These are phyloP conservation scores for Chiloscyllium punctatum DNA, from an alignment of 2,797 vertebrate species.

Conservation along the genomic window DNA sequence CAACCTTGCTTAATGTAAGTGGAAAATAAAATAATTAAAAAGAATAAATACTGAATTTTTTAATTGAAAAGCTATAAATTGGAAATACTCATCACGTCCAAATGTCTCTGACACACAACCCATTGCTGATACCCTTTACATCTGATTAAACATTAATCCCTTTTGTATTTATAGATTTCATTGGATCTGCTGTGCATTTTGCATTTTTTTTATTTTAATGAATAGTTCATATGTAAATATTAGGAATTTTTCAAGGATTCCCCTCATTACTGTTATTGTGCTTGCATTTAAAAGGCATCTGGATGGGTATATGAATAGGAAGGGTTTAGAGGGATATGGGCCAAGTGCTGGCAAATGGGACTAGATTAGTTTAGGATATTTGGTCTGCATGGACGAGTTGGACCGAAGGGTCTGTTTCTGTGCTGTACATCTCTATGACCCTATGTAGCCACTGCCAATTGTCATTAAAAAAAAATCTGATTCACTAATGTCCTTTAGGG, in stretches of 20 bases:
- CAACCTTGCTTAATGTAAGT: neutral
- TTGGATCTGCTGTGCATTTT: neutral
- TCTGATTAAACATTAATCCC: neutral
- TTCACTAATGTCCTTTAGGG: too few species aligned
- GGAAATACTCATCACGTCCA: neutral
- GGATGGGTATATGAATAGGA: too few species aligned
- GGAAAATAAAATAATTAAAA: neutral
- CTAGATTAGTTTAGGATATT: too few species aligned
- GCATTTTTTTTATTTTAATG: neutral
- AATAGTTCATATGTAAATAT: neutral
- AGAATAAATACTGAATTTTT: neutral
- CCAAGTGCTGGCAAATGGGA: too few species aligned
- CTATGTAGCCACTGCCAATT: neutral
- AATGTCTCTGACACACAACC: neutral
- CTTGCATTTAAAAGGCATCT: neutral
- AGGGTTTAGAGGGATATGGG: too few species aligned
- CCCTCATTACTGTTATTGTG: neutral
- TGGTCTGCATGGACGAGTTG: too few species aligned
- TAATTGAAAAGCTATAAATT: neutral
- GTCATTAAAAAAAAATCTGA: too few species aligned
- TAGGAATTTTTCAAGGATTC: neutral
- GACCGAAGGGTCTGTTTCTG: too few species aligned
- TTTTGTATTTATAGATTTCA: neutral
- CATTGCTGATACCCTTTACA: neutral
- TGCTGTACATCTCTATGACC: too few species aligned